Conservation (phyloP, 2,797 vertebrate species). For the Intellagama lesueurii region DNA sequence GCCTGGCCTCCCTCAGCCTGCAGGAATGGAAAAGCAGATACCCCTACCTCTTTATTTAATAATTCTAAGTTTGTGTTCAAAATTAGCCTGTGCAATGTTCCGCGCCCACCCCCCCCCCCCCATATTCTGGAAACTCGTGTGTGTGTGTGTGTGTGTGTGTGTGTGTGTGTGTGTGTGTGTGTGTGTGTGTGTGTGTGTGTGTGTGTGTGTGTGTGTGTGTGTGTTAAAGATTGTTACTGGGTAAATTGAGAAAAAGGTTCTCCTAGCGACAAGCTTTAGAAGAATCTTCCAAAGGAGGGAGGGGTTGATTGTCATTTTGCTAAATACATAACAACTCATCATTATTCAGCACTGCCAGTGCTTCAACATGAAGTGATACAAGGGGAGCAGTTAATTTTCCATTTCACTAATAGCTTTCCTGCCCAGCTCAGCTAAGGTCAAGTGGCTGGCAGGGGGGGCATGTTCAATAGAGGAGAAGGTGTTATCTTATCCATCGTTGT, state of each 20-base stretch:
- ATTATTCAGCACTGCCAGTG: neutral
- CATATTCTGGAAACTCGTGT: no score
- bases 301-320: neutral
- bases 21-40: neutral
- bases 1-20: neutral
- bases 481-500: slow-evolving; percentile 5
- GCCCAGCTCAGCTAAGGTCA: slow-evolving; percentile 4
- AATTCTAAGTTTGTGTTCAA: neutral
- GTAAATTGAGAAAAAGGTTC: neutral
- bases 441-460: neutral
- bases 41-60: neutral
- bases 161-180: no score
- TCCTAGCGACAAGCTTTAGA: neutral
- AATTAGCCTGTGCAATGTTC: neutral
- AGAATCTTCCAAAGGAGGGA: neutral
- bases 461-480: neutral
- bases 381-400: neutral
- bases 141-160: no score
- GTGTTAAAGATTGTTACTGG: no score
- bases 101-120: no score
- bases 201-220: no score
- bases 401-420: neutral
- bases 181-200: no score
- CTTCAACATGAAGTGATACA: neutral
- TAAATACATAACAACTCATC: neutral